Base-by-base conservation (phyloP, 2,113 vertebrate species). In the Poeciliopsis retropinna region DNA sequence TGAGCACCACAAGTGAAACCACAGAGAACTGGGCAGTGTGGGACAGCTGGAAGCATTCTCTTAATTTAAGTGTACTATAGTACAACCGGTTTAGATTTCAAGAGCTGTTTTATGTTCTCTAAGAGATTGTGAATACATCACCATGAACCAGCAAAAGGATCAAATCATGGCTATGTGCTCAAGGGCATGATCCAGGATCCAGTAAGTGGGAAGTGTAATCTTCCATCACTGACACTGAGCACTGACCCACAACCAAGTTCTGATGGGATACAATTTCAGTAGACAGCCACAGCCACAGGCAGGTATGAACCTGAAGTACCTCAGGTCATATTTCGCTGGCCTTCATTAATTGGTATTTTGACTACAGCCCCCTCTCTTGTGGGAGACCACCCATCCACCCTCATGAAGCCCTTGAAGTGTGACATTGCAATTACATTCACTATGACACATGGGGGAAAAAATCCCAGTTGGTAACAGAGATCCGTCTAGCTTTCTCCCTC, bases 271-370 rank as follows among this genome's bases (percentile, higher is more conserved):
- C 90, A 90, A 88, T 93, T 92, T 93, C 88, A 91, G 90, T 89
- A 80, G 88, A 90, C 89, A 83, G 88, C 70, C 84, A 74, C 79
- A 77, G 84, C 78, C 86, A 83, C 85, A 80, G 86, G 84, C 84
- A 86, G 86, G 87, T 87, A 85, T 61, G 64, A 85, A 89, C 91
- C 86, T 87, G 83, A 73, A 85, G 82, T 85, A 6, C 78, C 71
- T 78, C 82, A 84, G 90, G 93, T 90, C 92, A 88, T 85, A 88
- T 91, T 89, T 87, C 88, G 82, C 80, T 89, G 88, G 86, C 89
- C 90, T 90, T 83, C 86, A 90, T 93, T 94, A 92, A 94, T 93
- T 93, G 89, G 91, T 91, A 92, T 92, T 93, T 92, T 93, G 92
- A 93, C 91, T 91, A 90, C 76, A 87, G 86, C 87, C 84, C 81